A percentile compares a stretch with the other conserved stretches of the same genome.
These are phyloP conservation scores for Ceyx cyanopectus DNA, from an alignment of 2,113 vertebrate species.

Conservation along the genomic window DNA sequence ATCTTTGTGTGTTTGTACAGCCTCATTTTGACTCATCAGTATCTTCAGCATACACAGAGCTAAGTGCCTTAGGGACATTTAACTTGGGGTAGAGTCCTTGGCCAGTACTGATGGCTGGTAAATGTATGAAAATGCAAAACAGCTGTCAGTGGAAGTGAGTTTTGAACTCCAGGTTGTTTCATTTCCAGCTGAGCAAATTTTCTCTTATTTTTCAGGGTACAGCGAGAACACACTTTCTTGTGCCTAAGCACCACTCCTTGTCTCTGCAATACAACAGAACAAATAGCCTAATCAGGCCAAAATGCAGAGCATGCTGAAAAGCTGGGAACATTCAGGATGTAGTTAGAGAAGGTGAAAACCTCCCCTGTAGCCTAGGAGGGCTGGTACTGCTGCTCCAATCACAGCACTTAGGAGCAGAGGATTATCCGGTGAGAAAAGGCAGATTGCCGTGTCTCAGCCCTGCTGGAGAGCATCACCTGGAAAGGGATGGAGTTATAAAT, in stretches of 20 bases:
- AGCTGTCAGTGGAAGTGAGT: constrained; percentile 5
- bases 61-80: neutral
- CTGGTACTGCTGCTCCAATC: neutral
- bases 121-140: neutral
- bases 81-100: neutral
- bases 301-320: constrained; percentile 54
- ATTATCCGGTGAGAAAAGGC: neutral
- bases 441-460: neutral
- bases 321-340: constrained; percentile 2
- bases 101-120: neutral
- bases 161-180: constrained; percentile 38
- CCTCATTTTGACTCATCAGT: neutral
- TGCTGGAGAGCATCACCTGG: neutral
- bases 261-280: constrained; percentile 47
- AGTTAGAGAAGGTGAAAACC: constrained; percentile 9
- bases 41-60: neutral
- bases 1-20: neutral
- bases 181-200: constrained; percentile 60
- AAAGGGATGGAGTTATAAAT: neutral
- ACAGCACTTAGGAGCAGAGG: neutral
- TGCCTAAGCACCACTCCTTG: constrained; percentile 14
- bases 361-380: neutral
- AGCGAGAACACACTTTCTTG: constrained; percentile 33
- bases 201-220: constrained; percentile 21
- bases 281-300: constrained; percentile 60